Conservation (phyloP, 1,140 invertebrate species). For the Coenobita brevimanus region DNA sequence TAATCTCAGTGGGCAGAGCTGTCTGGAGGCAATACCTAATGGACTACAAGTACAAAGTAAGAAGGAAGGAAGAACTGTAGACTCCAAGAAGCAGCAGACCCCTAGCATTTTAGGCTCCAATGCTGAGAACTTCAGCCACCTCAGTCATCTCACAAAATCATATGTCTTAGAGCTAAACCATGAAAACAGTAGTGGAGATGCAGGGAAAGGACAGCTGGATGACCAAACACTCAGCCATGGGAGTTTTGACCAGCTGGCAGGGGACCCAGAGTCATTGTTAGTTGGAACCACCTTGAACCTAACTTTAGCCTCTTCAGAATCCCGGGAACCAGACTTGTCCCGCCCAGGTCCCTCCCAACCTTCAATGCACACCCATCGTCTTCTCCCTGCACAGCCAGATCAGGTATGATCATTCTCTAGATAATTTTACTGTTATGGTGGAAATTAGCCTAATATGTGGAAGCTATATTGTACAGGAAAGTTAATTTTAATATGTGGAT, state of each 20-base stretch:
- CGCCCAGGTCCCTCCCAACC: slow-evolving; percentile 36
- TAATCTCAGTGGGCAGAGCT: too few relatives aligned
- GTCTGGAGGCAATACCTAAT: too few relatives aligned
- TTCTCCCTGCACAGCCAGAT: slow-evolving; percentile 22
- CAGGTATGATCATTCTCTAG: neutral
- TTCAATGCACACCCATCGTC: slow-evolving; percentile 11
- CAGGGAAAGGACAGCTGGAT: too few relatives aligned
- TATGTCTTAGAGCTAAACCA: too few relatives aligned
- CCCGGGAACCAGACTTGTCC: slow-evolving; percentile 7
- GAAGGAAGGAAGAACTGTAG: too few relatives aligned
- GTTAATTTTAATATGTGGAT: neutral
- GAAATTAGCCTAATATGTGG: neutral
- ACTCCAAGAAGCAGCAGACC: too few relatives aligned
- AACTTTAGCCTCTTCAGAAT: slow-evolving; percentile 32
- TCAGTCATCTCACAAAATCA: too few relatives aligned
- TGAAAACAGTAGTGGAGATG: too few relatives aligned
- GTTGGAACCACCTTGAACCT: slow-evolving; percentile 12
- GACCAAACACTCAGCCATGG: neutral
- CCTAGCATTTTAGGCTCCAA: too few relatives aligned
- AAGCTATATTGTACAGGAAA: neutral
- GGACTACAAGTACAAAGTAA: too few relatives aligned
- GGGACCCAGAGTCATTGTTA: neutral
- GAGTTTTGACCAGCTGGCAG: neutral
- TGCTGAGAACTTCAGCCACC: too few relatives aligned
- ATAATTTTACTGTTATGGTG: neutral